Conservation (phyloP, 1,140 invertebrate genomes). For the Scylla paramamosain region DNA sequence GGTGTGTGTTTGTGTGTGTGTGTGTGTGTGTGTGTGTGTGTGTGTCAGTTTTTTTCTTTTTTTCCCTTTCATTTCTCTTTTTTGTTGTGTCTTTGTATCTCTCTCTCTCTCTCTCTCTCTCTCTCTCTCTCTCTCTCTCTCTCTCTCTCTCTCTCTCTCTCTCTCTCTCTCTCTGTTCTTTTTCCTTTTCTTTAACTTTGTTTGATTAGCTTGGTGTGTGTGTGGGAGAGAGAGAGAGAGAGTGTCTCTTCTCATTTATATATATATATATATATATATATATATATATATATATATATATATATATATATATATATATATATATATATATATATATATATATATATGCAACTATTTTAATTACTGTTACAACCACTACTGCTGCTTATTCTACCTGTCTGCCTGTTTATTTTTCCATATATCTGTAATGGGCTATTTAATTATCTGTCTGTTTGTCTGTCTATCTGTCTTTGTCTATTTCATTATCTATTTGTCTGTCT, state of each 20-base stretch:
- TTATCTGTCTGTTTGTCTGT: constrained; percentile 79
- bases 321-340: no score
- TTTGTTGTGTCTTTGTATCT: not conserved
- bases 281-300: no score
- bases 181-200: not conserved
- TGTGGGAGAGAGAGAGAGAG: no score
- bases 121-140: not conserved
- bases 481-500: constrained; percentile 77
- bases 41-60: not conserved
- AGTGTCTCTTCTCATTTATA: no score
- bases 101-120: not conserved
- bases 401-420: constrained; percentile 79
- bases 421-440: not conserved
- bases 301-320: no score
- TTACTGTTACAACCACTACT: not conserved
- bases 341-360: not conserved
- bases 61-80: not conserved
- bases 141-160: constrained; percentile 17
- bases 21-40: not conserved
- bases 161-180: not conserved
- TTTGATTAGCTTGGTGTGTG: no score
- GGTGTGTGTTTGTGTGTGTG: constrained; percentile 46
- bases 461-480: constrained; percentile 78
- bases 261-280: no score
- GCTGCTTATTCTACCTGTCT: constrained; percentile 82